phyloP scores from a whole-genome alignment of 2,113 vertebrate genomes.

The Rhea americana region DNA sequence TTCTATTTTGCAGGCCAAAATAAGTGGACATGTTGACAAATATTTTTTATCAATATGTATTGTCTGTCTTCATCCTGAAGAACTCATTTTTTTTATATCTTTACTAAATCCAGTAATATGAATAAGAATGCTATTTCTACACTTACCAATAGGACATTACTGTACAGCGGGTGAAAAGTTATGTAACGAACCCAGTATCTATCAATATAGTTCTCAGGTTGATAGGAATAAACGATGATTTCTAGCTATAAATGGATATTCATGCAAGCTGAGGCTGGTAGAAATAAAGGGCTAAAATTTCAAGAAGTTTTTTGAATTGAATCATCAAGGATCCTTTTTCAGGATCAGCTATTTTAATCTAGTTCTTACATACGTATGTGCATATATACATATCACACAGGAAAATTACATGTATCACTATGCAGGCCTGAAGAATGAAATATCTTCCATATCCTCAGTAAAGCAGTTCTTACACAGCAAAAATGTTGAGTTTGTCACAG shows the following conservation, averaged over 20 bases:
- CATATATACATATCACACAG: background rate
- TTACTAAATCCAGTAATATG: background rate
- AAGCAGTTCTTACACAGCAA: background rate
- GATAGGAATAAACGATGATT: background rate
- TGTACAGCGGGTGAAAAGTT: accelerated
- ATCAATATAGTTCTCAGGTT: background rate
- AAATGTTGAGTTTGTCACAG: background rate
- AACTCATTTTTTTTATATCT: background rate
- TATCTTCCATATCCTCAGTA: background rate
- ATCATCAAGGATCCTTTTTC: background rate
- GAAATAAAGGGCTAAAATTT: background rate
- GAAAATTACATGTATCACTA: background rate
- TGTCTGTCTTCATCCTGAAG: background rate
- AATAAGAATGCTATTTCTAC: background rate
- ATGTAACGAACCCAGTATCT: background rate
- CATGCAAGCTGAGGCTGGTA: background rate
- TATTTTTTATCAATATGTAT: background rate
- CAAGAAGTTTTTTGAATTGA: background rate
- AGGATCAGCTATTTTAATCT: constrained; percentile 1
- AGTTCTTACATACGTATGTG: background rate
- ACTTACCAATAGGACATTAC: background rate
- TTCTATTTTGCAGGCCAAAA: background rate
- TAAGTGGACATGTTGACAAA: background rate
- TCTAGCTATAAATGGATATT: background rate
- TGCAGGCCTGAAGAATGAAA: background rate